Conservation (phyloP, 2,113 vertebrate species). For the Salminus brasiliensis region DNA sequence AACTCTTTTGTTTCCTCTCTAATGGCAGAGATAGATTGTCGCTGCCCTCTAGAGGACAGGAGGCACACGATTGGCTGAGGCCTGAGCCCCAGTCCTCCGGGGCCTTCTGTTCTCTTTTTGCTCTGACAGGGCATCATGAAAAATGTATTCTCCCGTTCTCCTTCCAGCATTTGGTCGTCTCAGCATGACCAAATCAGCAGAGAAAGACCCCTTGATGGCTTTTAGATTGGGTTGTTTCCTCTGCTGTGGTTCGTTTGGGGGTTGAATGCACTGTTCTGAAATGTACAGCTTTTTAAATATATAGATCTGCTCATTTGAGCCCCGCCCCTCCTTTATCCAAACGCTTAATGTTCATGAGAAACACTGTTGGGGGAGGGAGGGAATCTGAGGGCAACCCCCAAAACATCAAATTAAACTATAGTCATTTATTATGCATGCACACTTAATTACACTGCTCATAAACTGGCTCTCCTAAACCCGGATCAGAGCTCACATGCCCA, state of each 20-base stretch:
- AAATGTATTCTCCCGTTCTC: constrained; percentile 18
- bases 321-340: background rate
- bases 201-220: background rate
- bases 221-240: background rate
- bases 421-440: background rate
- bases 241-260: too few relatives aligned
- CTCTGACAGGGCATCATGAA: constrained; percentile 19
- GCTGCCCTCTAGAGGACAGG: constrained; percentile 2
- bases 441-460: background rate
- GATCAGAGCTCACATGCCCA: background rate
- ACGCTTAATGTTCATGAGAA: background rate
- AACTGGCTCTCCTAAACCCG: background rate
- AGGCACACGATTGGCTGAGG: constrained; percentile 1
- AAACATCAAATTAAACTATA: constrained; percentile 9
- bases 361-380: constrained; percentile 8
- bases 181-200: constrained; percentile 2
- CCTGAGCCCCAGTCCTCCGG: constrained; percentile 3
- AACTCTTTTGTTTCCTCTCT: constrained; percentile 34
- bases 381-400: background rate
- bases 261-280: too few relatives aligned
- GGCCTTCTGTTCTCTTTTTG: background rate
- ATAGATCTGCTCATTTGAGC: background rate
- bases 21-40: background rate
- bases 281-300: background rate
- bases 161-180: constrained; percentile 5